phyloP scores from a whole-genome alignment of 1,140 invertebrate genomes.

The Camponotus pennsylvanicus region DNA sequence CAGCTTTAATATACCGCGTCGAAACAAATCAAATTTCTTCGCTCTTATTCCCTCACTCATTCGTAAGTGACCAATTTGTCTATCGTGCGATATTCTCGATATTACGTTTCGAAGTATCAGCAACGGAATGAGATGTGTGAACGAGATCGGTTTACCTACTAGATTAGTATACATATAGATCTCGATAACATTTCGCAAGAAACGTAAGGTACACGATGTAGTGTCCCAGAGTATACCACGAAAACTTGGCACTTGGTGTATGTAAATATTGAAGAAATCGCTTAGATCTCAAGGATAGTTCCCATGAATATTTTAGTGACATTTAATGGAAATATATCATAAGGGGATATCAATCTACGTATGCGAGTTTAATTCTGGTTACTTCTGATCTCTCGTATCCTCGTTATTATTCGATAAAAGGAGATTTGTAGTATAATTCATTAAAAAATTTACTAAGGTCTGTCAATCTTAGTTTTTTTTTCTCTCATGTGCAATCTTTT shows the following conservation, averaged over 20 bases:
- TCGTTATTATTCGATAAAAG: background rate
- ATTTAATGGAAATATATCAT: background rate
- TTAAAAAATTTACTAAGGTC: background rate
- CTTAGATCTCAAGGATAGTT: background rate
- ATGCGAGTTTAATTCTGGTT: background rate
- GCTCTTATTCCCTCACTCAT: constrained; percentile 13
- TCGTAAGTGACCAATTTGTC: constrained; percentile 18
- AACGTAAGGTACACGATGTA: background rate
- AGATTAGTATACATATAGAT: constrained; percentile 11
- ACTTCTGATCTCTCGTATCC: background rate
- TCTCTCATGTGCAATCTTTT: background rate
- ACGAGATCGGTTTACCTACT: constrained; percentile 17
- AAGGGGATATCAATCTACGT: background rate
- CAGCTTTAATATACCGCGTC: background rate
- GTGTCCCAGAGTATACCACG: constrained; percentile 16
- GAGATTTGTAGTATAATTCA: background rate
- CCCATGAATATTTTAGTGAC: background rate
- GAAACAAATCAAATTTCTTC: background rate
- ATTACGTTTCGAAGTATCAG: constrained; percentile 1
- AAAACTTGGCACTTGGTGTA: constrained; percentile 32
- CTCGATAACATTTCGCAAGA: background rate
- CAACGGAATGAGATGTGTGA: background rate
- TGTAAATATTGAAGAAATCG: background rate
- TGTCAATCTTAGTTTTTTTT: background rate
- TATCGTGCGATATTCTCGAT: background rate